Base-by-base conservation (phyloP, 1,140 invertebrate genomes). In the Bombus vancouverensis region DNA sequence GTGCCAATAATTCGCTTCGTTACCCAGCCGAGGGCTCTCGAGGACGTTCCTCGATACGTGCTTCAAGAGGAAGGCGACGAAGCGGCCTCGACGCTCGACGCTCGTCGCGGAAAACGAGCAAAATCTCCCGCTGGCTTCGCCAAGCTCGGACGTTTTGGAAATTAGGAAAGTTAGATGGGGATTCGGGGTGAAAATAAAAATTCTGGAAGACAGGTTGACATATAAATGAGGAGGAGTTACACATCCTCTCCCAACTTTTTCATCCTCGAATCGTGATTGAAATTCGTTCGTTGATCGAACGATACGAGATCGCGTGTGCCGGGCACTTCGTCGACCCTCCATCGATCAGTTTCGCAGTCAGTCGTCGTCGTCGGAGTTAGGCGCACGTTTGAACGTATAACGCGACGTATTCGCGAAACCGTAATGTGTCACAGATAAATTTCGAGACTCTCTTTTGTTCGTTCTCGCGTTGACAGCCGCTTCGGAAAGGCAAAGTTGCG, bases 1-100 rank as follows among this genome's bases (percentile, higher is more conserved):
- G 71, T 81, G 53, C 83, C 88, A 92, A 92, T 92, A 92, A 92
- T 92, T 88, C 85, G 88, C 87, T 87, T 86, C 83, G 89, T 88
- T 90, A 82, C 53, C 78, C 65, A 68, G 47, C 65, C 53, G 68
- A 89, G 83, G 32, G 83, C 83, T 77, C 76, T 85, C 83, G 76
- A 86, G 85, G 81, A 83, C 65, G 81, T 66, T 70, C 62, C 72
- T 57, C 71, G 78, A 86, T 74, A 82, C 70, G 78, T 82, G 78
- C 39, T 59, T 72, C 28, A 80, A 80, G 76, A 73, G 77, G 68
- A 80, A 80, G 83, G 76, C 76, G 83, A 28, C 77, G 83, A 85
- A 42, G 25, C 32, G 18, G 57, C 9, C 32, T 44, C 34, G 47
- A 70, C 65, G 47, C 47, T 22, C 32, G 32, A 5, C 47, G 47